Conservation (phyloP, 2,797 vertebrate species). For the Hippocampus kuda region DNA sequence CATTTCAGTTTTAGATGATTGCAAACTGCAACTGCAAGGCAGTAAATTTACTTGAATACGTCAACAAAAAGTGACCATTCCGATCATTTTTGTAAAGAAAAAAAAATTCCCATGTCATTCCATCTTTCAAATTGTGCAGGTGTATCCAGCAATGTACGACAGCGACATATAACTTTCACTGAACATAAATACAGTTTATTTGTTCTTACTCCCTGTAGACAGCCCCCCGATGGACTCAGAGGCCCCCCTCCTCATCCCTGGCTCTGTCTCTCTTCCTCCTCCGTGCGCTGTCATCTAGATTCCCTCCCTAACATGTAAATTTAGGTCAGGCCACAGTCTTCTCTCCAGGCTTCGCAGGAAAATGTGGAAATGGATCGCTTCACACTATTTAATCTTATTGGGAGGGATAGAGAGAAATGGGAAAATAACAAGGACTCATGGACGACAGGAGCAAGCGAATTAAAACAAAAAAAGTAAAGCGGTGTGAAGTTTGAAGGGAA, state of each 20-base stretch:
- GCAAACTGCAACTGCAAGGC: not conserved
- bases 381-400: constrained; percentile 62
- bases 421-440: constrained; percentile 4
- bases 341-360: constrained; percentile 50
- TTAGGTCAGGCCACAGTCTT: constrained; percentile 71
- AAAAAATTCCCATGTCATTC: not conserved
- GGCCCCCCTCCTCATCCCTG: constrained; percentile 27
- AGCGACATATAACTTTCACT: too few relatives aligned
- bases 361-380: constrained; percentile 62
- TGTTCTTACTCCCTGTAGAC: constrained; percentile 32
- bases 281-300: constrained; percentile 71
- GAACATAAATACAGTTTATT: constrained; percentile 14
- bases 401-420: constrained; percentile 31
- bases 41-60: not conserved
- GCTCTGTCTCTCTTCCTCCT: constrained; percentile 37
- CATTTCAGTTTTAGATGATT: not conserved
- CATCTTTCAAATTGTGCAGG: not conserved
- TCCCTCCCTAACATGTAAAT: constrained; percentile 68
- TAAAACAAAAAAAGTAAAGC: constrained; percentile 11
- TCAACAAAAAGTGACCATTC: not conserved
- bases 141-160: not conserved
- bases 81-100: not conserved
- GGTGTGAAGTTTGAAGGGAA: constrained; percentile 4
- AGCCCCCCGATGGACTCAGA: constrained; percentile 26
- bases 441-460: not conserved